A percentile compares a stretch with the other conserved stretches of the same genome.
Conservation (phyloP, 2,888 invertebrate genomes). For the Penaeus monodon region DNA sequence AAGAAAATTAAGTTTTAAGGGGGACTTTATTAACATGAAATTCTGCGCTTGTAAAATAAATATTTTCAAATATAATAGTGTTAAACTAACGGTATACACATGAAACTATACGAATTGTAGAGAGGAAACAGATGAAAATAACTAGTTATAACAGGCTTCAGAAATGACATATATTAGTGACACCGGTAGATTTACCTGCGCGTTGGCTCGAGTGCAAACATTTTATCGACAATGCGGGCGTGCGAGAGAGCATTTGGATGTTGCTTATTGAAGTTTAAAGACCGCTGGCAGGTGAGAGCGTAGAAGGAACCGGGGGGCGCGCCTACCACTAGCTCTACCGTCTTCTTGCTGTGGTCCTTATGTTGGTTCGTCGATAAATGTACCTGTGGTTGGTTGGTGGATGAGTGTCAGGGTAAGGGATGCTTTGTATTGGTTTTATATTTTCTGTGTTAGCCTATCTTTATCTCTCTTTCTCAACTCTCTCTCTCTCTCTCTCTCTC, state of each 20-base stretch:
- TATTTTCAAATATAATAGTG: no score
- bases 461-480: neutral
- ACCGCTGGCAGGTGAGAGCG: constrained; percentile 34
- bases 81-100: no score
- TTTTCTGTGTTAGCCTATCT: neutral
- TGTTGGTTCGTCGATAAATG: constrained; percentile 71
- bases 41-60: no score
- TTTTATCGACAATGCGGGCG: constrained; percentile 29
- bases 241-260: constrained; percentile 36
- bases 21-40: no score
- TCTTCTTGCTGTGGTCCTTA: constrained; percentile 74
- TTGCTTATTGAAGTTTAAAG: constrained; percentile 33
- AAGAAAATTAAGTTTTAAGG: no score
- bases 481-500: constrained; percentile 16
- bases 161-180: neutral
- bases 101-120: no score
- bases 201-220: constrained; percentile 34
- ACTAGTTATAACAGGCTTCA: neutral
- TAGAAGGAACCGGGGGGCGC: constrained; percentile 71
- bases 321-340: constrained; percentile 72
- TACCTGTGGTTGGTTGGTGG: constrained; percentile 22
- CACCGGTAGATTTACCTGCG: constrained; percentile 24
- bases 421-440: constrained; percentile 67
- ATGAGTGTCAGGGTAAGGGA: constrained; percentile 70
- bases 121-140: no score